Evolutionary conservation across 2,113 vertebrate species (phyloP), one percentile per base, ranked within the genome.

Genomic region (Falco punctatus): DNA sequence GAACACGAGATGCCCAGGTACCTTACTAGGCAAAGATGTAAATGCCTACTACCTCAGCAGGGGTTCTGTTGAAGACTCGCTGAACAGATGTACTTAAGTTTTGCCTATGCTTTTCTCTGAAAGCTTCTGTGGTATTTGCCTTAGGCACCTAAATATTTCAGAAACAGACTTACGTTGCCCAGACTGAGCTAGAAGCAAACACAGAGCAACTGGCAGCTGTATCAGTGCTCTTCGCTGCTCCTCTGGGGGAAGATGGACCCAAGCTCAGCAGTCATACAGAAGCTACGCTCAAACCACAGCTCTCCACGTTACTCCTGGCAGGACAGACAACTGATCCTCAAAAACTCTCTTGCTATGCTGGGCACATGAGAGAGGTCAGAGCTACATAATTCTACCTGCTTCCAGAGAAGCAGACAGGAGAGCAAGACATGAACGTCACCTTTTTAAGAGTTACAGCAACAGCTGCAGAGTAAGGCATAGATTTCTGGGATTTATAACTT

Each of bases 211-310:
- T 40, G 42, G 27, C 16, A 72, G 64, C 21, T 72, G 4, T 6
- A 38, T 27, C 23, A 6, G 35, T 33, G 59, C 10, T 46, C 32
- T 62, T 51, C 51, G 9, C 52, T 49, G 17, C 21, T 73, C 20
- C 51, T 38, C n/a, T 28, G 2, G 2, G 22, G 19, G 10, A 0
- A 89, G n/a, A 55, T 1, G 5, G 33, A 42, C 26, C 19, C 69
- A 48, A 40, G n/a, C 61, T 55, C 52, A 78, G 33, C 35, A 91
- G 42, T 27, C 32, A 38, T 13, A 24, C 15, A 51, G 33, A 16
- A 89, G 46, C 32, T 38, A 55, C 6, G 11, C 42, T 28, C 19
- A 51, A 57, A 51, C 15, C 42, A 20, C 30, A 35, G 28, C 6
- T 55, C n/a, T 28, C 59, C 12, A 4, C 40, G 28, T 33, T 55